phyloP scores from a whole-genome alignment of 2,113 vertebrate species.

The Clarias batrachus region DNA sequence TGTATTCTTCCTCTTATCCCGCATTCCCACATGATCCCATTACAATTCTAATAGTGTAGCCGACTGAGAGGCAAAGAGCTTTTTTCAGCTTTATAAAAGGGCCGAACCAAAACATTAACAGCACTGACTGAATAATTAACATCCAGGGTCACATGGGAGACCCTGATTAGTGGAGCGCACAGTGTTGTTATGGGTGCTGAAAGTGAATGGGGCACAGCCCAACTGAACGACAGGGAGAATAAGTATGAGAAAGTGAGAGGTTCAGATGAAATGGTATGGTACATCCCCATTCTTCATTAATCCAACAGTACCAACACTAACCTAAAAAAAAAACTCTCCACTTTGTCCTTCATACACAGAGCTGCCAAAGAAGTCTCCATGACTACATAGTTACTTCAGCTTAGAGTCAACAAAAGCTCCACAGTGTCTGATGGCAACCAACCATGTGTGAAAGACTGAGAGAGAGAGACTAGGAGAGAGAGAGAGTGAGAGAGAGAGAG shows the following conservation, averaged over 20 bases:
- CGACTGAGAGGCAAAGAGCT: too few species aligned
- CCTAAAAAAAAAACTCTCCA: slow-evolving; percentile 14
- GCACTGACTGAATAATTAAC: slow-evolving; percentile 11
- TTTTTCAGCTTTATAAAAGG: neutral
- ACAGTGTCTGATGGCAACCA: slow-evolving; percentile 54
- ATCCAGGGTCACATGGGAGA: neutral
- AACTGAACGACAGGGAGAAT: neutral
- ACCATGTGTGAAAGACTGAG: slow-evolving; percentile 29
- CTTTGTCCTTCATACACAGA: slow-evolving; percentile 43
- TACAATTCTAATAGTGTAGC: neutral
- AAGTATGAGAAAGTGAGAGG: neutral
- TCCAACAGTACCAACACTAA: slow-evolving; percentile 37
- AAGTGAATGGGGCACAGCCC: neutral
- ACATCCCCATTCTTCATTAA: neutral
- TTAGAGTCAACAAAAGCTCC: slow-evolving; percentile 62
- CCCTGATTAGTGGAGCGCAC: neutral
- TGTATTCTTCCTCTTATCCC: neutral
- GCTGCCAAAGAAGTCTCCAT: slow-evolving; percentile 60
- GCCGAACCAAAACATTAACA: neutral
- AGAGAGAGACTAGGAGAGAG: slow-evolving; percentile 24
- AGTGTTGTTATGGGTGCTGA: neutral
- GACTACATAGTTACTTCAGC: slow-evolving; percentile 59
- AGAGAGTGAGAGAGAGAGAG: slow-evolving; percentile 33
- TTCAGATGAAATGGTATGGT: neutral
- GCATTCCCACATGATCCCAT: neutral